Evolutionary conservation across 2,888 invertebrate species (phyloP).

Genomic region (Minunthozetes semirufus): DNA sequence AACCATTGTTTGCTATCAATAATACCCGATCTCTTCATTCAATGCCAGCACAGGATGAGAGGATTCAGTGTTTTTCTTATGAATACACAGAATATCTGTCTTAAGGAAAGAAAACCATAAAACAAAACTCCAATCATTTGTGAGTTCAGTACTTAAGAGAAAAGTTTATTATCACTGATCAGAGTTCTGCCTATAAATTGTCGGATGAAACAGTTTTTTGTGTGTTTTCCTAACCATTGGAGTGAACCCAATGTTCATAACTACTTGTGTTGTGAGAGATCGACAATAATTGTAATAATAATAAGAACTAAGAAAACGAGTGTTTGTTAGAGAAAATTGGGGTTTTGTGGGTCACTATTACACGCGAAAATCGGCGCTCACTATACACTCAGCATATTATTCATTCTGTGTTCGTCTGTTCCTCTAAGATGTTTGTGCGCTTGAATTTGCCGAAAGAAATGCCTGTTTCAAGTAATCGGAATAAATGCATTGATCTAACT

Average conservation of each 20-base stretch:
- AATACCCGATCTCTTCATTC: no score
- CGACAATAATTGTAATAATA: neutral
- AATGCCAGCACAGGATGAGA: no score
- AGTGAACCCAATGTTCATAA: neutral
- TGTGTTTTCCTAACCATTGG: neutral
- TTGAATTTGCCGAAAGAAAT: neutral
- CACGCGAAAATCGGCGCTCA: neutral
- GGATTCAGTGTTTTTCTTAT: no score
- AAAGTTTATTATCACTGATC: no score
- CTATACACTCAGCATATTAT: neutral
- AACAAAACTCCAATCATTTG: no score
- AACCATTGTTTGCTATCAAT: no score
- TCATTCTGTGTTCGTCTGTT: neutral
- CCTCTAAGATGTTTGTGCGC: neutral
- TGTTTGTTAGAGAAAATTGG: neutral
- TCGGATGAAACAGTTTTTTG: no score
- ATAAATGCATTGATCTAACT: neutral
- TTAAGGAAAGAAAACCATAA: no score
- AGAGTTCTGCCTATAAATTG: neutral
- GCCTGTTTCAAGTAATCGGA: neutral
- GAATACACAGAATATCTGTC: no score
- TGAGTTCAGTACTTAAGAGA: no score
- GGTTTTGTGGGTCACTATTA: slow-evolving; percentile 15
- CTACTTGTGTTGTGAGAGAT: neutral
- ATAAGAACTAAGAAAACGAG: neutral